Conservation (phyloP, 2,888 invertebrate species). For the Nymphalis c-album region DNA sequence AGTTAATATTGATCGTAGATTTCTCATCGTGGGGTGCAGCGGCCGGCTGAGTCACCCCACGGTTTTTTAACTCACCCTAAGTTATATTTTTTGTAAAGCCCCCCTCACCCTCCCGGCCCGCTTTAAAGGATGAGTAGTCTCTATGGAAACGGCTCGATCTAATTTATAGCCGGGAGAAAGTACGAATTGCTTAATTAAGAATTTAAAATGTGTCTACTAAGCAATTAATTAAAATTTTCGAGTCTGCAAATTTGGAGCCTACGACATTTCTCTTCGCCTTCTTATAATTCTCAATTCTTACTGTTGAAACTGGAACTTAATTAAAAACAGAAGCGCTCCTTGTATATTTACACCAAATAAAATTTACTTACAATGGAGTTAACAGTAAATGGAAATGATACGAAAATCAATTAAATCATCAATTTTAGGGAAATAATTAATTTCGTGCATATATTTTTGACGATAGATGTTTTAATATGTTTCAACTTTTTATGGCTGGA, state of each 20-base stretch:
- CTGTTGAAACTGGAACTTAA: slow-evolving; percentile 60
- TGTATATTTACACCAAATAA: slow-evolving; percentile 17
- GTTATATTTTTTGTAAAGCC: slow-evolving; percentile 81
- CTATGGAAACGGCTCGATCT: slow-evolving; percentile 82
- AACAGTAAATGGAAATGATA: background rate
- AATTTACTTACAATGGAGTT: background rate
- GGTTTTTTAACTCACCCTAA: slow-evolving; percentile 82
- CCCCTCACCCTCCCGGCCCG: slow-evolving; percentile 69
- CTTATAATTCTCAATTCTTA: slow-evolving; percentile 42
- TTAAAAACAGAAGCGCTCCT: slow-evolving; percentile 46
- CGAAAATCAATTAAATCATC: background rate
- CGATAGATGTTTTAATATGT: background rate
- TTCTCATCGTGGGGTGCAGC: slow-evolving; percentile 81
- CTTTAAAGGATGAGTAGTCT: slow-evolving; percentile 82
- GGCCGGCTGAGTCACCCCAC: slow-evolving; percentile 83
- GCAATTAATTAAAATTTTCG: slow-evolving; percentile 78
- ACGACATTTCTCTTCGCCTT: slow-evolving; percentile 53
- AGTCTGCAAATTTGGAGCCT: slow-evolving; percentile 56
- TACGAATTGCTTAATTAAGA: slow-evolving; percentile 82
- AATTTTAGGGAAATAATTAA: slow-evolving; percentile 10
- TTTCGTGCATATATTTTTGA: background rate
- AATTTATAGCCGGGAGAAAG: slow-evolving; percentile 81
- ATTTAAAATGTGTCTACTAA: slow-evolving; percentile 79
- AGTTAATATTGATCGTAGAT: slow-evolving; percentile 83
- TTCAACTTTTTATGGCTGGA: slow-evolving; percentile 17